A percentile compares a stretch with the other conserved stretches of the same genome.
These are phyloP conservation scores for Lamellibrachia luymesi DNA, from an alignment of 1,140 invertebrate species.

Conservation along the genomic window DNA sequence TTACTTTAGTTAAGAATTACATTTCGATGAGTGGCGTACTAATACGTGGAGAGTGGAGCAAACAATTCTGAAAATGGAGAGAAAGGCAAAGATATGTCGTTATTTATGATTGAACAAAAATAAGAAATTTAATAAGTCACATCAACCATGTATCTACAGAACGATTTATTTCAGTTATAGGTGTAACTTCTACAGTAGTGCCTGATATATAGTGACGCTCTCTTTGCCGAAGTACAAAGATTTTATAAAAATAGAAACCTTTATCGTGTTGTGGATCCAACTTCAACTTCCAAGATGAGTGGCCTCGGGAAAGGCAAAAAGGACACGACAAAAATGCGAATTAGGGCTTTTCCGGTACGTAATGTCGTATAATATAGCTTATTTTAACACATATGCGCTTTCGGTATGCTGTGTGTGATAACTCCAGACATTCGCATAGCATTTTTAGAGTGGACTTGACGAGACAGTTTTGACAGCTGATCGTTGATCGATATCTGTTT, in stretches of 20 bases:
- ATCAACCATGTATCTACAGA: neutral
- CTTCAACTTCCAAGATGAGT: slow-evolving; percentile 3
- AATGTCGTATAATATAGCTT: neutral
- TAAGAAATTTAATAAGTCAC: neutral
- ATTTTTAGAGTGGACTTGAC: neutral
- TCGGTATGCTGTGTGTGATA: neutral
- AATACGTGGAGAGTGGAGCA: neutral
- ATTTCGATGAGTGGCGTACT: neutral
- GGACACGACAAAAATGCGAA: neutral
- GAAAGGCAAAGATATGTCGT: neutral
- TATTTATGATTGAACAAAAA: neutral
- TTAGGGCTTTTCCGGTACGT: neutral
- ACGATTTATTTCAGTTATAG: neutral
- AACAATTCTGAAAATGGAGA: neutral
- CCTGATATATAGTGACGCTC: neutral
- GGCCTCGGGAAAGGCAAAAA: slow-evolving; percentile 3
- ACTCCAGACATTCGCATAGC: neutral
- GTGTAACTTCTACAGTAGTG: neutral
- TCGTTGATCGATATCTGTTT: neutral
- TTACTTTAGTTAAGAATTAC: neutral
- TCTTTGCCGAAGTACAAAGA: neutral
- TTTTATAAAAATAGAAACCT: neutral
- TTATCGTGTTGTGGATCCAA: neutral
- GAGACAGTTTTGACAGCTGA: neutral
- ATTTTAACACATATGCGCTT: neutral